Base-by-base conservation (phyloP, 2,113 vertebrate genomes). In the Ailurus styani region DNA sequence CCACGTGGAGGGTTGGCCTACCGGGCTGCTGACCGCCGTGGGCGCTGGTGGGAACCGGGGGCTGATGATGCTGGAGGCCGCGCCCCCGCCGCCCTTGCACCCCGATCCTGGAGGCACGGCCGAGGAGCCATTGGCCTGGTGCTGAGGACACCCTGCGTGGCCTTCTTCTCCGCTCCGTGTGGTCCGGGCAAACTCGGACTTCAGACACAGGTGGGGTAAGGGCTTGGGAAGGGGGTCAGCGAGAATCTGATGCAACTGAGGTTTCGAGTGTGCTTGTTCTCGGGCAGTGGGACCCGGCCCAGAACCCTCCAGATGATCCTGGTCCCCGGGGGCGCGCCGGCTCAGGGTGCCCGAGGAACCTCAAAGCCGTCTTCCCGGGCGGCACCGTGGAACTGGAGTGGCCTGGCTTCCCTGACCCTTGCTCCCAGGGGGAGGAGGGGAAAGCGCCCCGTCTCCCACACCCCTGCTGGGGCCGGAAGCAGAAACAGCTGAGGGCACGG, bases 401-500 rank as follows among this genome's bases (percentile, higher is more conserved):
- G 25, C 93, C 87, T 4, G 79, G 84, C 42, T 57, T 42, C 81
- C 18, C 57, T 91, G 98, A 97, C 95, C 94, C 97, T 95, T 92
- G 92, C 94, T 95, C 95, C 91, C 55, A 34, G 62, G 91, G 37
- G 73, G 55, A 72, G 21, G 17, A 20, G 37, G 25, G 34, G 64
- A 50, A 55, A 68, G 60, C 0, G 0, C 86, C 25, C 93, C 42
- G n/a, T 73, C 20, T 87, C 93, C 72, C 85, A 1, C 0, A 0
- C 7, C 7, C 97, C 91, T 77, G 97, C 98, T 77, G 83, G 77
- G 60, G 68, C 34, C 50, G 47, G 97, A 97, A 98, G 97, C 97
- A 98, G 97, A 98, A 98, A 96, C 97, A 98, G 97, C 97, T 98
- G 98, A 97, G 92, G 95, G 97, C 93, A 82, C 8, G 75, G 79